phyloP scores from a whole-genome alignment of 2,113 vertebrate species.

The Gasterosteus aculeatus region DNA sequence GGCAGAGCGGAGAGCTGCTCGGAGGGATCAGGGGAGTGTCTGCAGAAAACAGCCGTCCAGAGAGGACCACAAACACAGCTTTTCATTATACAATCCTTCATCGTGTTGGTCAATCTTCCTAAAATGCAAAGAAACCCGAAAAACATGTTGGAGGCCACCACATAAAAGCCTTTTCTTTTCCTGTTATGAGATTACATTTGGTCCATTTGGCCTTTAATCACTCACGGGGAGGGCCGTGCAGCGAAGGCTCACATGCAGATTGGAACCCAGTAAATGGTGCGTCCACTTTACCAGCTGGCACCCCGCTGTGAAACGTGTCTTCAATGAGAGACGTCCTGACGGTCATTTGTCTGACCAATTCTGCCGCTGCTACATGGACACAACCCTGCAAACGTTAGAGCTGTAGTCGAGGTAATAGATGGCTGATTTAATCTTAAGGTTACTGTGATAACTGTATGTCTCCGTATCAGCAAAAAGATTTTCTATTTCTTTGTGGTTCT shows the following conservation, averaged over 20 bases:
- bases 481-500: too few relatives aligned
- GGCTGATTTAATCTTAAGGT: too few relatives aligned
- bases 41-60: conserved; percentile 4
- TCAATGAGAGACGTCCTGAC: too few relatives aligned
- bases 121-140: conserved; percentile 8
- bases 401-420: too few relatives aligned
- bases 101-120: background rate
- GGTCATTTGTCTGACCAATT: too few relatives aligned
- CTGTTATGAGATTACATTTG: background rate
- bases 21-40: background rate
- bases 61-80: background rate
- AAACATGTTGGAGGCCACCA: background rate
- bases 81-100: background rate
- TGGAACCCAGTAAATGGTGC: background rate
- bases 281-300: too few relatives aligned
- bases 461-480: too few relatives aligned
- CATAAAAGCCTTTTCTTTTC: background rate
- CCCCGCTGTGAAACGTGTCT: too few relatives aligned
- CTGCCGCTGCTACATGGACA: too few relatives aligned
- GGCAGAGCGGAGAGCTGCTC: conserved; percentile 26
- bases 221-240: background rate
- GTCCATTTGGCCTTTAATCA: background rate
- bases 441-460: too few relatives aligned
- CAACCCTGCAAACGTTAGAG: too few relatives aligned
- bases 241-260: background rate